These are phyloP conservation scores for Parapsyche elsis DNA, from an alignment of 1,140 invertebrate species.

Conservation along the genomic window DNA sequence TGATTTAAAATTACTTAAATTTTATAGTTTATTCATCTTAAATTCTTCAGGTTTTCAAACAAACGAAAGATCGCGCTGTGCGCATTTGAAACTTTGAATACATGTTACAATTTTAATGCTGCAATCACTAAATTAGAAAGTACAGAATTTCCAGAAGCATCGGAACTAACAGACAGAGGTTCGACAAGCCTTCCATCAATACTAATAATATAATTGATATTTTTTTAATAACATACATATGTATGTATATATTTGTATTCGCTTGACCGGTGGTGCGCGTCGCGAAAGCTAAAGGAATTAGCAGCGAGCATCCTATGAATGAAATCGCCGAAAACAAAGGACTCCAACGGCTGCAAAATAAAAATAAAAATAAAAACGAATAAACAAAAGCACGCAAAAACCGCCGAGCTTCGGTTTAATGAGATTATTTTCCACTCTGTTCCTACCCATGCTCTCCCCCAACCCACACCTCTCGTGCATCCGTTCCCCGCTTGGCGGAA, in stretches of 20 bases:
- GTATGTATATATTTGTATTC: not conserved
- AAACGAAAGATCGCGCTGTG: too few species aligned
- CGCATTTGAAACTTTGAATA: too few species aligned
- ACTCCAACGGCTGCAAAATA: not conserved
- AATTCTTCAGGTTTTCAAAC: too few species aligned
- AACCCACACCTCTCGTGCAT: not conserved
- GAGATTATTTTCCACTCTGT: conserved; percentile 37
- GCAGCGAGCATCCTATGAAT: conserved; percentile 7
- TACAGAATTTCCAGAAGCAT: too few species aligned
- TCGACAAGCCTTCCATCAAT: too few species aligned
- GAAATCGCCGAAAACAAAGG: conserved; percentile 31
- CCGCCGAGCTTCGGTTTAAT: conserved; percentile 32
- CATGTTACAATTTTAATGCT: too few species aligned
- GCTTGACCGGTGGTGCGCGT: not conserved
- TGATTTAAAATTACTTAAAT: too few species aligned
- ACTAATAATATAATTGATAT: not conserved
- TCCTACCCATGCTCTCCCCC: not conserved
- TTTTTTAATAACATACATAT: not conserved
- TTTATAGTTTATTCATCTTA: too few species aligned
- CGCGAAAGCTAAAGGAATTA: conserved; percentile 16
- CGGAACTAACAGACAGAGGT: too few species aligned
- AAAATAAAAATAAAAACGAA: not conserved
- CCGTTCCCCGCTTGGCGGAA: not conserved
- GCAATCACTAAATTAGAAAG: too few species aligned
- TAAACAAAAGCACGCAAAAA: conserved; percentile 25